phyloP scores from a whole-genome alignment of 2,113 vertebrate species.

The Myanophis thanlyinensis region DNA sequence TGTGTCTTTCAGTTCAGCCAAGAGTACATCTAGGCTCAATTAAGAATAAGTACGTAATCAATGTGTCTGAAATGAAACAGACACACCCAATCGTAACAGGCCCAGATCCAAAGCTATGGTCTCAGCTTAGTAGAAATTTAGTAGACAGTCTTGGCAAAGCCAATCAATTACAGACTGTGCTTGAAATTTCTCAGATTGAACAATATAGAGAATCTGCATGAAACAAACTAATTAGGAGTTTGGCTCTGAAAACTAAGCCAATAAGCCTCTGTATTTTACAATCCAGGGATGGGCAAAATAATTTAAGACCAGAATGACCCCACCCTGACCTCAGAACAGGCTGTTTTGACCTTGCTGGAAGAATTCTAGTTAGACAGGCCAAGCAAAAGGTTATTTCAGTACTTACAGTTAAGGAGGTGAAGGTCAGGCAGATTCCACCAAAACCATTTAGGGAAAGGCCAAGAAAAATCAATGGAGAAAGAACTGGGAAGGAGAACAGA shows the following conservation, averaged over 20 bases:
- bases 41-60: neutral
- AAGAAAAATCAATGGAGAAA: constrained; percentile 85
- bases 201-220: neutral
- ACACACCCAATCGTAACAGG: neutral
- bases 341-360: neutral
- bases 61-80: neutral
- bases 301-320: neutral
- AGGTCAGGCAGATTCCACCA: constrained; percentile 90
- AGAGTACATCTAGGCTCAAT: neutral
- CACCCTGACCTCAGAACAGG: neutral
- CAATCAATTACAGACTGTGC: neutral
- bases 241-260: too few species aligned
- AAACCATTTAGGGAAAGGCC: constrained; percentile 89
- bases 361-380: neutral
- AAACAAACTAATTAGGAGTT: neutral
- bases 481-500: constrained; percentile 58
- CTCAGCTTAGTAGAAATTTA: neutral
- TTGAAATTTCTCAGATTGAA: neutral
- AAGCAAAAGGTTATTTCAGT: neutral
- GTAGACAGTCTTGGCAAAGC: neutral
- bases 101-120: neutral
- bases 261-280: neutral
- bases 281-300: neutral
- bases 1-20: neutral
- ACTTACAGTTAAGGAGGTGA: constrained; percentile 91